Conservation (phyloP, 2,888 invertebrate species). For the Drosophila affinis region DNA sequence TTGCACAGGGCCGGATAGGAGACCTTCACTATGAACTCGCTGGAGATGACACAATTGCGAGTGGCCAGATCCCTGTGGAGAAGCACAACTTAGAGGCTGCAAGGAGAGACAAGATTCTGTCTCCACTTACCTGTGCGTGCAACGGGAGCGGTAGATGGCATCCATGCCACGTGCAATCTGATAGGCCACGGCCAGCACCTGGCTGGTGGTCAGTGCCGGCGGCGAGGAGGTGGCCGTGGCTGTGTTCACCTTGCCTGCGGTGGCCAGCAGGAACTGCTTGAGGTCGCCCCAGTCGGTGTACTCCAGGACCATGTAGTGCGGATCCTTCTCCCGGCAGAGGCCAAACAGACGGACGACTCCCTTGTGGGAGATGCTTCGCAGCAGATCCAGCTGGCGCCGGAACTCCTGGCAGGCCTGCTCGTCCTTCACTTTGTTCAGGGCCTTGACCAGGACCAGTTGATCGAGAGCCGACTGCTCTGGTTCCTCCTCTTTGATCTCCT, state of each 20-base stretch:
- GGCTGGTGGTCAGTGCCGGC: slow-evolving; percentile 88
- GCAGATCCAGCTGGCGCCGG: slow-evolving; percentile 94
- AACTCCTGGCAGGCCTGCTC: slow-evolving; percentile 92
- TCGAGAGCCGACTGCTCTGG: slow-evolving; percentile 45
- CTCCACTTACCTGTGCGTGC: slow-evolving; percentile 89
- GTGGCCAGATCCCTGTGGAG: slow-evolving; percentile 91
- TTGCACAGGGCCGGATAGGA: slow-evolving; percentile 91
- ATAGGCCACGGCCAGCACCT: slow-evolving; percentile 88
- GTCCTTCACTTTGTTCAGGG: slow-evolving; percentile 90
- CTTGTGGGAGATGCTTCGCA: slow-evolving; percentile 92
- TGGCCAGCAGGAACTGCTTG: slow-evolving; percentile 92
- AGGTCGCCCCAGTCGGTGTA: slow-evolving; percentile 98
- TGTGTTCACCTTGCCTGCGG: slow-evolving; percentile 82
- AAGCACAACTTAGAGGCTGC: neutral
- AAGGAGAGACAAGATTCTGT: too few species aligned
- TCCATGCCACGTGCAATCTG: slow-evolving; percentile 94
- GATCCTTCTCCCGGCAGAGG: slow-evolving; percentile 92
- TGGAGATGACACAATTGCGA: slow-evolving; percentile 94
- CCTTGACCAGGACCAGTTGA: slow-evolving; percentile 89
- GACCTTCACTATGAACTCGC: slow-evolving; percentile 91
- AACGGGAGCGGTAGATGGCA: slow-evolving; percentile 89
- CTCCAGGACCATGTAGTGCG: slow-evolving; percentile 94
- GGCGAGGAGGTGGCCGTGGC: slow-evolving; percentile 76
- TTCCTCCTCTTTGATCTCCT: slow-evolving; percentile 83
- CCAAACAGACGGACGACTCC: slow-evolving; percentile 92